phyloP scores from a whole-genome alignment of 2,113 vertebrate genomes.

The Naja naja region DNA sequence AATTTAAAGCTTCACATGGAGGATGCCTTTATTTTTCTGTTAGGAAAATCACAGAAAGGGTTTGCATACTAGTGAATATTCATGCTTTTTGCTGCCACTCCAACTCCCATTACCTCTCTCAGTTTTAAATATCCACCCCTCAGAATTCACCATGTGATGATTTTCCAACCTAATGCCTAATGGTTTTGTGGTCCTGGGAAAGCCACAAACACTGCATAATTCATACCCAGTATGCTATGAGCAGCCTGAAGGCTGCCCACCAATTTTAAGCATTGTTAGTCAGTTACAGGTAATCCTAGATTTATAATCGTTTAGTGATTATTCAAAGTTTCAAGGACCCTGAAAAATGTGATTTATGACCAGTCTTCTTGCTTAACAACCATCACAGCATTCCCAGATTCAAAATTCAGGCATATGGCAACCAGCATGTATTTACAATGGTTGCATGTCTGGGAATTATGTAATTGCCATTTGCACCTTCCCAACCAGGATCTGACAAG shows the following conservation, averaged over 20 bases:
- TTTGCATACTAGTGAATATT: neutral
- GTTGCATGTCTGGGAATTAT: neutral
- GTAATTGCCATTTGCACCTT: neutral
- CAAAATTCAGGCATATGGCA: neutral
- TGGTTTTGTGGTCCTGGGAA: neutral
- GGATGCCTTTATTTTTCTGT: too few species aligned
- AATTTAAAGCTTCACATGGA: neutral
- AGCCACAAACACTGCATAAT: neutral
- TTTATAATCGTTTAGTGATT: neutral
- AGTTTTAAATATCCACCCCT: neutral
- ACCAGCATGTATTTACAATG: neutral
- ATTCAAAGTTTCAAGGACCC: neutral
- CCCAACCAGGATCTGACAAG: neutral
- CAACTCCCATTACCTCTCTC: neutral
- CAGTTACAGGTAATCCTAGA: neutral
- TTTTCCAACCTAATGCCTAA: neutral
- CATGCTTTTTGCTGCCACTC: neutral
- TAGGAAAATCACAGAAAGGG: neutral
- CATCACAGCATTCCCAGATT: neutral
- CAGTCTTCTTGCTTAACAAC: neutral
- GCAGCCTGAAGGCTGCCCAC: neutral
- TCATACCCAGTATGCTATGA: neutral
- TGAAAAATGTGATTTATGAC: neutral
- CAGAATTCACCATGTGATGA: neutral
- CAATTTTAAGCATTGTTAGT: neutral